Evolutionary conservation across 2,888 invertebrate species (phyloP).

Genomic region (Mythimna vitellina): DNA sequence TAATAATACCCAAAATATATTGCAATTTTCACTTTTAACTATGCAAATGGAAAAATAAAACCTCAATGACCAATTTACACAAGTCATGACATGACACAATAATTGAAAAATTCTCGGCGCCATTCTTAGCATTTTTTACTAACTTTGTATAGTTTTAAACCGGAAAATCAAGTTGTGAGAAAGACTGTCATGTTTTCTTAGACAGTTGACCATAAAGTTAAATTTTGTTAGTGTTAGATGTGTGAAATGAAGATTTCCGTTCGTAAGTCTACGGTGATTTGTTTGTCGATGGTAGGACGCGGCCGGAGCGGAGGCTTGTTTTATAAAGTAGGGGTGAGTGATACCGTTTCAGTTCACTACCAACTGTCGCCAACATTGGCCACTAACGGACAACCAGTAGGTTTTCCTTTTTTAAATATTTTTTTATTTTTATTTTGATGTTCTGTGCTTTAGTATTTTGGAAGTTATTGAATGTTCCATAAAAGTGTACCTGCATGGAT

Average conservation of each 20-base stretch:
- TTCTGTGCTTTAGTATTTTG: slow-evolving; percentile 9
- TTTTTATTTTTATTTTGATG: neutral
- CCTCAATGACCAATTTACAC: slow-evolving; percentile 2
- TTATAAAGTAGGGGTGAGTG: slow-evolving; percentile 78
- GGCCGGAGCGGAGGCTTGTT: slow-evolving; percentile 63
- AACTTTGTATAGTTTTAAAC: neutral
- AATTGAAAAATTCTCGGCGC: slow-evolving; percentile 11
- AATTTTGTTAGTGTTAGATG: neutral
- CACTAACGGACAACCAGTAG: slow-evolving; percentile 73
- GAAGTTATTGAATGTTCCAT: slow-evolving; percentile 15
- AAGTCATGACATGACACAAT: too few relatives aligned
- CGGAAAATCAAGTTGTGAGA: neutral
- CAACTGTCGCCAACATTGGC: slow-evolving; percentile 72
- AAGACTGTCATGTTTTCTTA: neutral
- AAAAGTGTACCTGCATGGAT: slow-evolving; percentile 18
- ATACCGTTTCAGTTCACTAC: slow-evolving; percentile 74
- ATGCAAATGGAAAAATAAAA: slow-evolving; percentile 32
- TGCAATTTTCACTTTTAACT: slow-evolving; percentile 15
- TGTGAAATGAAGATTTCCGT: slow-evolving; percentile 12
- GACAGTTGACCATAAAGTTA: neutral
- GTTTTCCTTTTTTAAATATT: slow-evolving; percentile 61
- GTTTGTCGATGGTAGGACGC: slow-evolving; percentile 70
- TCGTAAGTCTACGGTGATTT: slow-evolving; percentile 53
- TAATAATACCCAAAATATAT: neutral
- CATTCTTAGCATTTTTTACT: slow-evolving; percentile 21